Conservation (phyloP, 1,140 invertebrate species). For the Arion vulgaris region DNA sequence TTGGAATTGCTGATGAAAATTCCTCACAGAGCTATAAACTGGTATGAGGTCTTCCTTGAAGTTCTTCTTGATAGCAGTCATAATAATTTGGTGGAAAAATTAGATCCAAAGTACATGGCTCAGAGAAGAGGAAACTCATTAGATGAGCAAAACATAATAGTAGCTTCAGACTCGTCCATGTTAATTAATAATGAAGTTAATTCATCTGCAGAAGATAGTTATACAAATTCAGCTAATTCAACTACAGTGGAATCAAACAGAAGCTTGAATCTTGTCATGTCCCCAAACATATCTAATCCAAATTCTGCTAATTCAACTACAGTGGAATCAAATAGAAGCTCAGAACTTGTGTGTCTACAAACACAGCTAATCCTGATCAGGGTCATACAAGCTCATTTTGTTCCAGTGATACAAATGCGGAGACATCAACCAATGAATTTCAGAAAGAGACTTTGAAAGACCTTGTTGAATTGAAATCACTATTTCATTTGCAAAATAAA, state of each 20-base stretch:
- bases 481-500: constrained; percentile 2
- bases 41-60: not conserved
- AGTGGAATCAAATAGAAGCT: too few relatives aligned
- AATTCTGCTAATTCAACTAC: too few relatives aligned
- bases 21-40: not conserved
- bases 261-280: not conserved
- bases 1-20: not conserved
- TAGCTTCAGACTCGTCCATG: not conserved
- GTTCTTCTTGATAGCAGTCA: not conserved
- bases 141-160: not conserved
- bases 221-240: too few relatives aligned
- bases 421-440: not conserved
- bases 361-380: not conserved
- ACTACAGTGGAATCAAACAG: too few relatives aligned
- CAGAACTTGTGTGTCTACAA: not conserved
- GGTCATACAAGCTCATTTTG: not conserved
- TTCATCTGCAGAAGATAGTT: too few relatives aligned
- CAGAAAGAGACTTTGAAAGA: not conserved
- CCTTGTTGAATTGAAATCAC: not conserved
- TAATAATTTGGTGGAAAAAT: not conserved
- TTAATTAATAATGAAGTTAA: too few relatives aligned
- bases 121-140: not conserved
- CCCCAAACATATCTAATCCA: not conserved
- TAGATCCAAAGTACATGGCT: not conserved
- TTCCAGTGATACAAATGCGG: not conserved